These are phyloP conservation scores for Malurus splendens DNA, from an alignment of 2,797 vertebrate species.

Conservation along the genomic window DNA sequence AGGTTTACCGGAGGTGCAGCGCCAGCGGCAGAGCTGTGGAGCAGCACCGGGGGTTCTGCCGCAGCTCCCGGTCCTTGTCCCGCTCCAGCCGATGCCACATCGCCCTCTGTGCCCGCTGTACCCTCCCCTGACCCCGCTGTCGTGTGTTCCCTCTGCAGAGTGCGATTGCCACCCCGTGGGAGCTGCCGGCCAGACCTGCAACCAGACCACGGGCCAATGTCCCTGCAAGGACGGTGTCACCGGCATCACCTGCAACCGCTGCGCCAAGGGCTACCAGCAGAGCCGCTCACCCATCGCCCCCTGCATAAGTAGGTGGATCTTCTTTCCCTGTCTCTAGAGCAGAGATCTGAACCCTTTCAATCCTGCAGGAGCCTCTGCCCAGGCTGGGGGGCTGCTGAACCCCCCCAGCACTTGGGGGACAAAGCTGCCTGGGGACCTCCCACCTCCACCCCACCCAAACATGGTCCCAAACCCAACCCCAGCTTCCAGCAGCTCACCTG, in stretches of 20 bases:
- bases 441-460: rapidly evolving
- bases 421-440: background rate
- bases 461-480: background rate
- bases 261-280: constrained; percentile 98
- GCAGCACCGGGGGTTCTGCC: rapidly evolving
- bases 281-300: constrained; percentile 96
- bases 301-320: constrained; percentile 91
- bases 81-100: rapidly evolving
- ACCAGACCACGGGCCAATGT: constrained; percentile 97
- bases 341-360: background rate
- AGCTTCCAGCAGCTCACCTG: background rate
- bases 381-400: background rate
- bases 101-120: rapidly evolving
- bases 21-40: background rate
- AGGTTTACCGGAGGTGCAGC: rapidly evolving
- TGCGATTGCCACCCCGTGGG: constrained; percentile 97
- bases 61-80: rapidly evolving
- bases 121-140: constrained; percentile 55
- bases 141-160: constrained; percentile 78
- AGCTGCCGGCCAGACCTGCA: constrained; percentile 96
- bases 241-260: constrained; percentile 96
- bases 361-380: background rate
- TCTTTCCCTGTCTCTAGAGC: background rate
- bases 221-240: constrained; percentile 97
- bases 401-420: rapidly evolving